Evolutionary conservation across 2,797 vertebrate genomes (phyloP).

Genomic region (Neopelma chrysocephalum): DNA sequence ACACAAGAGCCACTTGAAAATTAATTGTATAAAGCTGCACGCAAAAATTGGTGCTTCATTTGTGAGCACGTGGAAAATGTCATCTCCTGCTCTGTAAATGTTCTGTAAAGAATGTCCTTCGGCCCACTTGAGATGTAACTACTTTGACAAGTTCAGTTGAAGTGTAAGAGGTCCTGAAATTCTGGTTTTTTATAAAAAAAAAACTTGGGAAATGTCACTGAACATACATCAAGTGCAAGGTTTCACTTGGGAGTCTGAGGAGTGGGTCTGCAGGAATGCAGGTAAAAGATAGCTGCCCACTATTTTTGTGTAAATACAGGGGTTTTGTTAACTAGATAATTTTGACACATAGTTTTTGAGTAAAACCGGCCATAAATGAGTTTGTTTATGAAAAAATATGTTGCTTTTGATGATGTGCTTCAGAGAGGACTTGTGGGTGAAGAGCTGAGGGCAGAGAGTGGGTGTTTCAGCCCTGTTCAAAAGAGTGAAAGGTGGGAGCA

Average conservation of each 20-base stretch:
- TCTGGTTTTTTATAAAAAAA: background rate
- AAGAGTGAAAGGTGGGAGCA: background rate
- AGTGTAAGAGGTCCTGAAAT: background rate
- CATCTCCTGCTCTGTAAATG: background rate
- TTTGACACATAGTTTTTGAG: background rate
- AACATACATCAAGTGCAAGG: background rate
- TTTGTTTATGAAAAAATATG: background rate
- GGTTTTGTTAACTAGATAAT: background rate
- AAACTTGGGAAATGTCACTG: background rate
- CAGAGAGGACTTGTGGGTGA: background rate
- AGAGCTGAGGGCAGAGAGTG: background rate
- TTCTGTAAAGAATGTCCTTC: background rate
- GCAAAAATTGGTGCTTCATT: background rate
- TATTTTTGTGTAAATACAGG: background rate
- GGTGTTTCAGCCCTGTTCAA: background rate
- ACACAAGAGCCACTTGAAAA: slow-evolving; percentile 4
- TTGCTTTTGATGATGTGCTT: background rate
- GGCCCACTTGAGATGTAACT: background rate
- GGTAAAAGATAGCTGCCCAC: background rate
- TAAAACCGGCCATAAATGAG: background rate
- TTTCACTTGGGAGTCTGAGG: background rate
- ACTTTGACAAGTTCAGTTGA: background rate
- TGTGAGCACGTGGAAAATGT: background rate
- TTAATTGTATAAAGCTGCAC: background rate
- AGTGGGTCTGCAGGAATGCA: background rate